These are phyloP conservation scores for Liodrosophila aerea DNA, from an alignment of 2,888 invertebrate species.

Conservation along the genomic window DNA sequence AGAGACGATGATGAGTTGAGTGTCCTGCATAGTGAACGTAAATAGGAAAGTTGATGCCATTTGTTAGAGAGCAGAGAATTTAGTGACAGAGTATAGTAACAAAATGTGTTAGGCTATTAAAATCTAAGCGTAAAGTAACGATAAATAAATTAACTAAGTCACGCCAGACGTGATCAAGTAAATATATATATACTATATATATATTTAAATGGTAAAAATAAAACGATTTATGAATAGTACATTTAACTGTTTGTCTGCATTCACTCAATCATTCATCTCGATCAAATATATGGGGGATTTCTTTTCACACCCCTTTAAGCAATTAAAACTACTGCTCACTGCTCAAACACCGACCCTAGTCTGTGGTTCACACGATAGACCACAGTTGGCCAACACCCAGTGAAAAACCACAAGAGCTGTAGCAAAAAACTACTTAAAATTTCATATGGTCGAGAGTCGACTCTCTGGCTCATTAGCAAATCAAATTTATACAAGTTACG, in stretches of 20 bases:
- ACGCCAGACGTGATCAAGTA: conserved; percentile 44
- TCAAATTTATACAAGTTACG: conserved; percentile 65
- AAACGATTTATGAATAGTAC: conserved; percentile 37
- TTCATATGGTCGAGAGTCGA: conserved; percentile 50
- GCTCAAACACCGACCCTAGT: conserved; percentile 48
- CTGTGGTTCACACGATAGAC: conserved; percentile 52
- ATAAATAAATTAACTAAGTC: conserved; percentile 43
- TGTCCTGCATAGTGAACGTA: conserved; percentile 60
- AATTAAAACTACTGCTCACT: conserved; percentile 55
- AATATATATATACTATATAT: conserved; percentile 33
- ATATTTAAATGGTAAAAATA: conserved; percentile 43
- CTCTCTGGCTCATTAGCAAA: conserved; percentile 65
- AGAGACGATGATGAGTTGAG: conserved; percentile 10
- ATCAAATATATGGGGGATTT: conserved; percentile 11
- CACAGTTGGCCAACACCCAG: conserved; percentile 63
- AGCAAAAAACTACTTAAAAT: conserved; percentile 59
- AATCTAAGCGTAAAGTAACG: conserved; percentile 48
- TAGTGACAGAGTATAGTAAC: conserved; percentile 61
- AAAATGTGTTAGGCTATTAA: conserved; percentile 61
- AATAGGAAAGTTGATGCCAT: conserved; percentile 39
- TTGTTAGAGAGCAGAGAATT: conserved; percentile 52
- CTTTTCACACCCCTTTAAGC: conserved; percentile 25
- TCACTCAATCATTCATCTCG: conserved; percentile 19
- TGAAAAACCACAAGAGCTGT: conserved; percentile 53
- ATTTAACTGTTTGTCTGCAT: too few relatives aligned